Conservation (phyloP, 2,113 vertebrate species). For the Notechis scutatus region DNA sequence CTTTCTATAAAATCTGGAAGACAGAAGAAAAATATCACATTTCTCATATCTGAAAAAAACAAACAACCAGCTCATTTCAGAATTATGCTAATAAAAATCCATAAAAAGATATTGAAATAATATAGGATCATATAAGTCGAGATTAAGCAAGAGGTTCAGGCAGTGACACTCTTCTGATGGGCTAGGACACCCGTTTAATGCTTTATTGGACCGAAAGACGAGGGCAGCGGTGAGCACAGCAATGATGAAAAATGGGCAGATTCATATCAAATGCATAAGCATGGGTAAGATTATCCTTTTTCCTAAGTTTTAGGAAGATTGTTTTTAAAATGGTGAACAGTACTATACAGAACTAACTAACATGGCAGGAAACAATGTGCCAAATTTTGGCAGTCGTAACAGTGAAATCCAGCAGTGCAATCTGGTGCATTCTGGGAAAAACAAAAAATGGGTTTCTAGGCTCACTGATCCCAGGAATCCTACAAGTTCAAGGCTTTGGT, state of each 20-base stretch:
- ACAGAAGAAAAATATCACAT: conserved; percentile 18
- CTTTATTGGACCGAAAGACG: neutral
- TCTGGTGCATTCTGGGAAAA: neutral
- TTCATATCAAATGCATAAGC: neutral
- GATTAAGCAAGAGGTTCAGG: neutral
- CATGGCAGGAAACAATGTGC: neutral
- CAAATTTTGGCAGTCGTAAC: neutral
- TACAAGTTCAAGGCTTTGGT: neutral
- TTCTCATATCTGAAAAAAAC: neutral
- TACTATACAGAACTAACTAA: neutral
- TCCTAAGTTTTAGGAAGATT: neutral
- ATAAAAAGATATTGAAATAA: neutral
- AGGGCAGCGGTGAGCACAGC: neutral
- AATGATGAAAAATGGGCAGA: neutral
- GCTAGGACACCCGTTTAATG: neutral
- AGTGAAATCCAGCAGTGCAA: neutral
- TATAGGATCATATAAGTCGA: neutral
- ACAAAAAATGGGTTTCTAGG: neutral
- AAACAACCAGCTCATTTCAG: neutral
- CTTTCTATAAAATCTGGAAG: conserved; percentile 91
- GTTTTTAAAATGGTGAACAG: neutral
- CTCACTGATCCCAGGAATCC: neutral
- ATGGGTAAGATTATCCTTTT: neutral
- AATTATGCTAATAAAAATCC: no score
- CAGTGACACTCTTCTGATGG: neutral